Evolutionary conservation across 2,113 vertebrate species (phyloP).

Genomic region (Colius striatus): DNA sequence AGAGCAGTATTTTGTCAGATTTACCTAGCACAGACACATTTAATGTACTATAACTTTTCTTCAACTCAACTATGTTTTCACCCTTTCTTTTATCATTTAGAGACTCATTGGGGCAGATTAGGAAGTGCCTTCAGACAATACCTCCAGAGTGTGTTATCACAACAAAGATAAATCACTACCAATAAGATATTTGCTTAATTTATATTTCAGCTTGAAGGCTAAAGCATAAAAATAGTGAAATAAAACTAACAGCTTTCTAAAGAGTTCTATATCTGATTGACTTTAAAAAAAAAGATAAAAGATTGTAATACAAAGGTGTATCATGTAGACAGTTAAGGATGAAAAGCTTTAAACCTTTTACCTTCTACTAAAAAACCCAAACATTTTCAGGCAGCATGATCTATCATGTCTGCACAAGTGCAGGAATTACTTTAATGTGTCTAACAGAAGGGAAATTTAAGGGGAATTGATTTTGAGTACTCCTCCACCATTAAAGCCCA

Average conservation of each 20-base stretch:
- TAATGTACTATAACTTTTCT: background rate
- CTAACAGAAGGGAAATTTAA: conserved; percentile 50
- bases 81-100: background rate
- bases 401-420: background rate
- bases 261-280: background rate
- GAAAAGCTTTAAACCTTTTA: background rate
- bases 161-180: background rate
- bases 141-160: background rate
- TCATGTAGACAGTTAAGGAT: background rate
- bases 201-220: conserved; percentile 23
- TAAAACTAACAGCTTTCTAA: conserved; percentile 38
- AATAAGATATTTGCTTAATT: conserved; percentile 46
- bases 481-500: conserved; percentile 43
- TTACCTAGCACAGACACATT: background rate
- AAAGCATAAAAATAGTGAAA: conserved; percentile 25
- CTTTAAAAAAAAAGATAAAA: background rate
- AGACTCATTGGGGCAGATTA: background rate
- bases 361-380: background rate
- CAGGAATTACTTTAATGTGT: conserved; percentile 23
- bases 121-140: background rate
- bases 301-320: background rate
- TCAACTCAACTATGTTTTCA: background rate
- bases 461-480: conserved; percentile 42
- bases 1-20: background rate
- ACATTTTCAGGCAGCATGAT: conserved; percentile 10